Percentiles rank a stretch among this genome's conserved stretches.
Conservation (phyloP, 2,113 vertebrate species). For the Hypocryptadius cinnamomeus region DNA sequence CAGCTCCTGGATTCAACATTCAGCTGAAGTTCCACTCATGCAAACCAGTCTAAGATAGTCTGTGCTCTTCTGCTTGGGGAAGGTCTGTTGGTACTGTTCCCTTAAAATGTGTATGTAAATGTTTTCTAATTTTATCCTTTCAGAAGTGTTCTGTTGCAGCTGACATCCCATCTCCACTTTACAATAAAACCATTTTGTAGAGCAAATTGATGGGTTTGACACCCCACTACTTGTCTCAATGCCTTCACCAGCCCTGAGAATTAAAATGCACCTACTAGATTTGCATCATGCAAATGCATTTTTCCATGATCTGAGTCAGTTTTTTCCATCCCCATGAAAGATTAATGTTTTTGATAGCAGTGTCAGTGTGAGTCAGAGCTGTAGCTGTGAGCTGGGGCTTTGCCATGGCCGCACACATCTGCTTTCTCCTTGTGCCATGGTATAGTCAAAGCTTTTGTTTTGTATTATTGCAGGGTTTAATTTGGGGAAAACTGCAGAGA, state of each 20-base stretch:
- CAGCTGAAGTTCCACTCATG: background rate
- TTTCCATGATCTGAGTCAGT: background rate
- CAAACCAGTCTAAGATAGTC: background rate
- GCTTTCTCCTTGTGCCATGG: background rate
- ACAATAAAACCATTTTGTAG: background rate
- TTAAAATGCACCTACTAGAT: background rate
- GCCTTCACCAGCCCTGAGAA: background rate
- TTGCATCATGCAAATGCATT: background rate
- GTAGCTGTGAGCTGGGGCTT: background rate
- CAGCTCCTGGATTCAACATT: background rate
- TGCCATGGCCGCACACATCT: background rate
- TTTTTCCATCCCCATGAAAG: background rate
- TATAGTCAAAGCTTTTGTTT: background rate
- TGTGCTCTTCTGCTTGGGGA: background rate
- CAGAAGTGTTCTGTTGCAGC: background rate
- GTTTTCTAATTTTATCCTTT: background rate
- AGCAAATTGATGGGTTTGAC: background rate
- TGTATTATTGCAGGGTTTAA: background rate
- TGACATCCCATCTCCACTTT: background rate
- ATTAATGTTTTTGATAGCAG: background rate
- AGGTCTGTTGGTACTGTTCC: background rate
- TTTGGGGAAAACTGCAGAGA: background rate
- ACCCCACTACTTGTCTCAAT: background rate
- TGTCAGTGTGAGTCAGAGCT: background rate
- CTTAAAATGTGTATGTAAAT: background rate